Evolutionary conservation across 2,888 invertebrate species (phyloP).

Genomic region (Hypolimnas misippus): DNA sequence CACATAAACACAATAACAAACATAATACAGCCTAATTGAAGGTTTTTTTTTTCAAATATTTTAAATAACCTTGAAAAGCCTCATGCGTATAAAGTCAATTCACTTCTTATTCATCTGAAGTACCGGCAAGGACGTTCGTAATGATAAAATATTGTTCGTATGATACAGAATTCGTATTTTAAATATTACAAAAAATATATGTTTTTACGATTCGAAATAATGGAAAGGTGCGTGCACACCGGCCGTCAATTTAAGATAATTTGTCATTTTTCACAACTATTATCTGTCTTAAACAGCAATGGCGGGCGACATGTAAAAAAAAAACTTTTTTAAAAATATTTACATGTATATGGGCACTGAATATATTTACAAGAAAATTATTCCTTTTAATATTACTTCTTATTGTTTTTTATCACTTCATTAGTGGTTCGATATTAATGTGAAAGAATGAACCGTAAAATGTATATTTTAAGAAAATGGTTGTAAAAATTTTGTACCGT

Average conservation of each 20-base stretch:
- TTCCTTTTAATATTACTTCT: background rate
- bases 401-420: background rate
- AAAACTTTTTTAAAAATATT: background rate
- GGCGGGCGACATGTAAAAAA: conserved; percentile 2
- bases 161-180: conserved; percentile 11
- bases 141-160: background rate
- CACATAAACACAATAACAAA: too few relatives aligned
- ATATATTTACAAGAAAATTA: conserved; percentile 3
- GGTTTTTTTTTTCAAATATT: background rate
- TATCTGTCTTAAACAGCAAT: conserved; percentile 32
- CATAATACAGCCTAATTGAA: background rate
- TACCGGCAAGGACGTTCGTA: background rate
- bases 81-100: background rate
- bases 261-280: conserved; percentile 43
- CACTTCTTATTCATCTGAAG: background rate
- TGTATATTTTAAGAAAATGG: background rate
- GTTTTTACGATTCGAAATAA: conserved; percentile 22
- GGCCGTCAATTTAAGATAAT: conserved; percentile 41
- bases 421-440: background rate
- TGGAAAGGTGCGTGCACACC: conserved; percentile 44
- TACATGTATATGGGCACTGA: background rate
- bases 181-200: conserved; percentile 12
- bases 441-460: background rate
- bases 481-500: too few relatives aligned
- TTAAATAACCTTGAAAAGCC: background rate